Evolutionary conservation across 2,888 invertebrate genomes (phyloP), one percentile per base, ranked within the genome.

Genomic region (Aphidoletes aphidimyza): DNA sequence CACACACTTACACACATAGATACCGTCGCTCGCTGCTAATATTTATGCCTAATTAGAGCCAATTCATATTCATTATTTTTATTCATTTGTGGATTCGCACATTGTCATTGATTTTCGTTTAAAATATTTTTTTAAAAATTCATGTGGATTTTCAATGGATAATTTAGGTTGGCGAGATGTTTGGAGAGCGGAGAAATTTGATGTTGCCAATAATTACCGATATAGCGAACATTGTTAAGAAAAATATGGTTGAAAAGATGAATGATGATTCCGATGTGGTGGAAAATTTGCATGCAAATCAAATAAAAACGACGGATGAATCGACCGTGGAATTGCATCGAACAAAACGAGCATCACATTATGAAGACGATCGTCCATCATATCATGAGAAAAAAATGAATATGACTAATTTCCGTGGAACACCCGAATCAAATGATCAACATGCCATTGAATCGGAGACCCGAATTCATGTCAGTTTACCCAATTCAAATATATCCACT

Each of bases 191-290:
- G 87, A 90, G 90, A 86, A 92, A 93, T 84, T 89, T 93, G 39
- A 91, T 93, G 90, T 88, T 94, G 85, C 94, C 94, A 14, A 92
- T 93, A 86, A 91, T 93, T 85, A 90, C 92, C 86, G 93, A 94
- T 88, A 92, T 93, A 88, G 93, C 93, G 0, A 93, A 93, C 88
- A 90, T 93, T 85, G 91, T 93, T 84, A 90, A 92, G 85, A 91
- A 89, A 83, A 91, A 92, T 0, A 91, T 92, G 83, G 47, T 85
- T 81, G 84, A 81, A 39, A 42, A 54, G 14, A 17, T 19, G 78
- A 84, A n/a, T 59, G 84, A 85, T 84, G 84, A 85, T 88, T 42
- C 14, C 42, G 91, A 47, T 89, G 89, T 86, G 90, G 86, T 87
- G n/a, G 88, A n/a, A n/a, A n/a, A n/a, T 90, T 85, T 88, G 89